These are phyloP conservation scores for Monochamus saltuarius DNA, from an alignment of 1,140 invertebrate genomes.

Conservation along the genomic window DNA sequence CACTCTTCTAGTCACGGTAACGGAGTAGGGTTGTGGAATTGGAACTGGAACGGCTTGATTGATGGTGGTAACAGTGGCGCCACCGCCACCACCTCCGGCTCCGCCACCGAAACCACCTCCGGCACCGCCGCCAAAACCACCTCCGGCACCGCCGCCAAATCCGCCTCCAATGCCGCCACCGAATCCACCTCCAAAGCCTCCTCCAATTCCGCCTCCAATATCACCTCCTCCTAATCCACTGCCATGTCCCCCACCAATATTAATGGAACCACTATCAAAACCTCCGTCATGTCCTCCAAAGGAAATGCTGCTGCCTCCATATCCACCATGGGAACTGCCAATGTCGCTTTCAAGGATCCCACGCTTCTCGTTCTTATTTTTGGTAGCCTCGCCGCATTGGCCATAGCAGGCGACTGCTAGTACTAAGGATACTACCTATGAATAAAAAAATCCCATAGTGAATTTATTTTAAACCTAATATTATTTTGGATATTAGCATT, in stretches of 20 bases:
- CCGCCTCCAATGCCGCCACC: not conserved
- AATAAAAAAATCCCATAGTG: too few relatives aligned
- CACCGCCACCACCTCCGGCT: not conserved
- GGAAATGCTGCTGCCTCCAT: too few relatives aligned
- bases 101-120: not conserved
- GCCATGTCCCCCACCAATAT: too few relatives aligned
- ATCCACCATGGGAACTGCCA: too few relatives aligned
- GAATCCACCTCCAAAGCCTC: not conserved
- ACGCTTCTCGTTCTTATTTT: slow-evolving; percentile 12
- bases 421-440: not conserved
- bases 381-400: not conserved
- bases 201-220: too few relatives aligned
- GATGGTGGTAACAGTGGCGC: slow-evolving; percentile 8
- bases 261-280: too few relatives aligned
- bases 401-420: slow-evolving; percentile 11
- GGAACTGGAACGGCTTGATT: slow-evolving; percentile 29
- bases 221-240: too few relatives aligned
- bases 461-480: too few relatives aligned
- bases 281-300: too few relatives aligned
- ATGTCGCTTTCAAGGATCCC: too few relatives aligned
- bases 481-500: too few relatives aligned
- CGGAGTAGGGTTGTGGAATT: slow-evolving; percentile 27
- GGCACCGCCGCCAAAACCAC: slow-evolving; percentile 3
- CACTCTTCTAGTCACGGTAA: slow-evolving; percentile 30
- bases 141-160: not conserved